These are phyloP conservation scores for Phaonia tiefii DNA, from an alignment of 2,888 invertebrate species.

Conservation along the genomic window DNA sequence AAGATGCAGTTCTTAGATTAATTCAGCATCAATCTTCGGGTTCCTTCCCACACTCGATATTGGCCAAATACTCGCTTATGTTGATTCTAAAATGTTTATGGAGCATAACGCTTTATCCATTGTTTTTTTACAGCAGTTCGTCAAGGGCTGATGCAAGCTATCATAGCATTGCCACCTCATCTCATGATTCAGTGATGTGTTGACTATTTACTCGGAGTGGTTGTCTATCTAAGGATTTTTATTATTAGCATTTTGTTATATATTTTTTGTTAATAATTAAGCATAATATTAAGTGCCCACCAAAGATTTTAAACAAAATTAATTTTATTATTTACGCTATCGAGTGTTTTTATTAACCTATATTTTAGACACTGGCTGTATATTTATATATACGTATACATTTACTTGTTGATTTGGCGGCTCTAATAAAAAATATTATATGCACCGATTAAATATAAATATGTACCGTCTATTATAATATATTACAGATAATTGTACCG, in stretches of 20 bases:
- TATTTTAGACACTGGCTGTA: no score
- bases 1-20: no score
- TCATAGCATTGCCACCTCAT: slow-evolving; percentile 17
- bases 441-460: no score
- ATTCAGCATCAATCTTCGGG: background rate
- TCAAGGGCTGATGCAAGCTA: slow-evolving; percentile 20
- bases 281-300: slow-evolving; percentile 17
- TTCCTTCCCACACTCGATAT: background rate
- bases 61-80: background rate
- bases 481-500: no score
- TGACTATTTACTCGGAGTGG: slow-evolving; percentile 22
- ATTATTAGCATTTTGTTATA: background rate
- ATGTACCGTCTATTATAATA: no score
- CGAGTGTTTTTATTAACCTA: no score
- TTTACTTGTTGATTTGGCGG: no score
- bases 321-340: no score
- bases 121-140: background rate
- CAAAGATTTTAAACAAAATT: no score
- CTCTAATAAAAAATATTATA: no score
- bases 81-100: background rate
- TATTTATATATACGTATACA: no score
- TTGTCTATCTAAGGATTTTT: background rate
- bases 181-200: slow-evolving; percentile 1
- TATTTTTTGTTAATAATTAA: slow-evolving; percentile 44
- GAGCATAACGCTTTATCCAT: slow-evolving; percentile 5